Conservation (phyloP, 2,113 vertebrate species). For the Puma concolor region DNA sequence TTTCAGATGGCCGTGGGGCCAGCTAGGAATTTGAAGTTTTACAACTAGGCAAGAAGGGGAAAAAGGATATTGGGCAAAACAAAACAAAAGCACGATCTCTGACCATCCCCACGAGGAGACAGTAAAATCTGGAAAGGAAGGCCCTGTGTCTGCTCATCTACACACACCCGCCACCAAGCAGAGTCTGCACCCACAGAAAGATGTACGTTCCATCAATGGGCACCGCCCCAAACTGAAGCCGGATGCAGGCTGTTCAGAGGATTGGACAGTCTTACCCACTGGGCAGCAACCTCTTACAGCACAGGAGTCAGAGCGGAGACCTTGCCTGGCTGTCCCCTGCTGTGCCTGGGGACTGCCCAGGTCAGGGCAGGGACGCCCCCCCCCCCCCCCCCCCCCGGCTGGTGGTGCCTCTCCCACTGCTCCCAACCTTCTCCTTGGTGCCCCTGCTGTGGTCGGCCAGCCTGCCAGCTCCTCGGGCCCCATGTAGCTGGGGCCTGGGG, state of each 20-base stretch:
- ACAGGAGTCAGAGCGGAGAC: too few species aligned
- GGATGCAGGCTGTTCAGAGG: not conserved
- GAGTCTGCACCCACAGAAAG: accelerated
- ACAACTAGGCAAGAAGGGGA: not conserved
- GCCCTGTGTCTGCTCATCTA: too few species aligned
- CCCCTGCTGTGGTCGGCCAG: accelerated
- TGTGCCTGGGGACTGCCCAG: too few species aligned
- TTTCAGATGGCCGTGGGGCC: not conserved
- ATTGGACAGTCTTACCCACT: too few species aligned
- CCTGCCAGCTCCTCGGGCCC: too few species aligned
- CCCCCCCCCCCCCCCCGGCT: too few species aligned
- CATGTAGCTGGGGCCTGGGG: accelerated
- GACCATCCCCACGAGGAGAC: too few species aligned
- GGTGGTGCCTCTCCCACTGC: not conserved
- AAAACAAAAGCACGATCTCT: not conserved
- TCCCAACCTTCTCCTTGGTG: not conserved
- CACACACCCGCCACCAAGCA: accelerated
- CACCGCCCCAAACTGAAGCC: not conserved
- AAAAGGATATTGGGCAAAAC: not conserved
- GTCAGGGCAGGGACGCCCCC: too few species aligned
- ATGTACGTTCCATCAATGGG: accelerated
- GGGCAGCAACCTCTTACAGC: too few species aligned
- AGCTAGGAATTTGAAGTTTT: not conserved
- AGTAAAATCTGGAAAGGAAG: not conserved
- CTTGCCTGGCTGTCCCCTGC: too few species aligned